Conservation (phyloP, 2,888 invertebrate genomes). For the Drosophila testacea region DNA sequence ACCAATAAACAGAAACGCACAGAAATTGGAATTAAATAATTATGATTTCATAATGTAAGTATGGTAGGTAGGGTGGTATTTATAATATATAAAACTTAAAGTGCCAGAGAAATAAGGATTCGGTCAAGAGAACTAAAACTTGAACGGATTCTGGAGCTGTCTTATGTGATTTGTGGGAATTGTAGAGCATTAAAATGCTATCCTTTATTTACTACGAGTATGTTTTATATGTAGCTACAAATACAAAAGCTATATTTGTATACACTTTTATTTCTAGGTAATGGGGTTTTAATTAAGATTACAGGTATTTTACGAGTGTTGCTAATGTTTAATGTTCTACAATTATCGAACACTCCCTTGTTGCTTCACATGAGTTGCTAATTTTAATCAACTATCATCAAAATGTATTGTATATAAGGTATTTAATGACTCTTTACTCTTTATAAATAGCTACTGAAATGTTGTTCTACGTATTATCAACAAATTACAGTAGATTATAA, state of each 20-base stretch:
- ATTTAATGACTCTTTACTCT: slow-evolving; percentile 12
- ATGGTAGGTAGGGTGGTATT: slow-evolving; percentile 18
- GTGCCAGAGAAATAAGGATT: slow-evolving; percentile 27
- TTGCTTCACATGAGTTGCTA: slow-evolving; percentile 17
- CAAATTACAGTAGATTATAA: slow-evolving; percentile 8
- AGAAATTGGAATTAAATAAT: slow-evolving; percentile 19
- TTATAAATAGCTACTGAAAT: slow-evolving; percentile 14
- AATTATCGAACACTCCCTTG: slow-evolving; percentile 11
- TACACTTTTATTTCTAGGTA: slow-evolving; percentile 33
- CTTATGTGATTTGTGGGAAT: slow-evolving; percentile 44
- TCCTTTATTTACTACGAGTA: slow-evolving; percentile 21
- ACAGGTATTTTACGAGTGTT: slow-evolving; percentile 30
- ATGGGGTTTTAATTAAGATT: slow-evolving; percentile 11
- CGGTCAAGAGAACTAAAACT: slow-evolving; percentile 41
- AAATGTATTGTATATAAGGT: slow-evolving; percentile 16
- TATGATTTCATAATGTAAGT: slow-evolving; percentile 32
- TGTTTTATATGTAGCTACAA: slow-evolving; percentile 5
- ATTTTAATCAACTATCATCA: slow-evolving; percentile 8
- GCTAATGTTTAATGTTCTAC: slow-evolving; percentile 22
- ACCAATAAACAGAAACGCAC: slow-evolving; percentile 26
- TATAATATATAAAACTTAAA: slow-evolving; percentile 20
- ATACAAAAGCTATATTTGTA: slow-evolving; percentile 11
- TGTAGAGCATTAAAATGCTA: slow-evolving; percentile 30
- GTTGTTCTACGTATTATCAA: slow-evolving; percentile 8
- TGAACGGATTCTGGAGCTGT: slow-evolving; percentile 47